A percentile compares a stretch with the other conserved stretches of the same genome.
phyloP scores from a whole-genome alignment of 2,797 vertebrate genomes.

The Tamandua tetradactyla region DNA sequence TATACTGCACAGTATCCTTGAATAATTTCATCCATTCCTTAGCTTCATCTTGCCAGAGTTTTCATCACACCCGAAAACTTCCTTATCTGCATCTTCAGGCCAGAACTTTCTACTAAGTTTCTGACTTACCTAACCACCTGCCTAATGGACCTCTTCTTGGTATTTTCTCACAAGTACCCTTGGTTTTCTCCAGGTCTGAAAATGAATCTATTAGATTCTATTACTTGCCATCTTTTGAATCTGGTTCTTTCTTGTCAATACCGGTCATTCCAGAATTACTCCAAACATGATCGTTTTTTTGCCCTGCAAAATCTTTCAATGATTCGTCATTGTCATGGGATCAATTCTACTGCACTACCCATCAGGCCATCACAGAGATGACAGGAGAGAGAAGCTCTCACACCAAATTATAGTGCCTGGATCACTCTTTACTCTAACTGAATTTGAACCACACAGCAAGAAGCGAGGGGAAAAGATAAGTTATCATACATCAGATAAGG shows the following conservation, averaged over 20 bases:
- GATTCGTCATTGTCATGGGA: background rate
- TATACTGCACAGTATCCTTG: fast-evolving
- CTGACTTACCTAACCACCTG: fast-evolving
- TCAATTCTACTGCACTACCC: too few relatives aligned
- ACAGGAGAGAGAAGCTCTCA: background rate
- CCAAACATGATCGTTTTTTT: fast-evolving
- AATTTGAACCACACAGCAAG: background rate
- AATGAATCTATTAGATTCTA: too few relatives aligned
- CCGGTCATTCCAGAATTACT: background rate
- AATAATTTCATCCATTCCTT: background rate
- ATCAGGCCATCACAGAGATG: background rate
- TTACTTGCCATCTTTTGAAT: background rate
- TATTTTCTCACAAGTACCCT: background rate
- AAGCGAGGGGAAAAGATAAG: background rate
- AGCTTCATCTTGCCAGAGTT: background rate
- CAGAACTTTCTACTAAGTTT: background rate
- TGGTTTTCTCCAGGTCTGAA: background rate
- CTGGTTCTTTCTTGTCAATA: fast-evolving
- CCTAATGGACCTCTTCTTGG: too few relatives aligned
- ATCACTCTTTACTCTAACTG: background rate
- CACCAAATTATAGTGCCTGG: background rate
- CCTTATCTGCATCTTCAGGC: background rate
- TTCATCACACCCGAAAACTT: background rate
- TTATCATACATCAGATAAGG: fast-evolving
- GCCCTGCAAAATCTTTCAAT: background rate